Conservation (phyloP, 2,888 invertebrate genomes). For the Yponomeuta sedellus region DNA sequence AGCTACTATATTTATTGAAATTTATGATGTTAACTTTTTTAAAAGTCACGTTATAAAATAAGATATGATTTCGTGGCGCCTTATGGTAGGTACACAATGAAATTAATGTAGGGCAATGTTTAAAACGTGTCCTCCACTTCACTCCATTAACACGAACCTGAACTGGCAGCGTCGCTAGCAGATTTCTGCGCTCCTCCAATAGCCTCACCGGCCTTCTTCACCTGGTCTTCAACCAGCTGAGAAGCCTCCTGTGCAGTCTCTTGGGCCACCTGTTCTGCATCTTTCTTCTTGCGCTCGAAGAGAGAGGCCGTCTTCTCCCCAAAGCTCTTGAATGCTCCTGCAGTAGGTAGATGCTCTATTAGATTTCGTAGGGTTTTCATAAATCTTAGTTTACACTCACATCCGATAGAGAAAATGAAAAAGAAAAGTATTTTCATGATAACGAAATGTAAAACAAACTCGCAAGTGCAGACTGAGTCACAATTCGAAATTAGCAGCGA, state of each 20-base stretch:
- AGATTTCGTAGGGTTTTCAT: neutral
- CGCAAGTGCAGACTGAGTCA: too few species aligned
- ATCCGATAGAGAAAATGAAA: neutral
- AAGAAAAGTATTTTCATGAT: too few species aligned
- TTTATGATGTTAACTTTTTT: too few species aligned
- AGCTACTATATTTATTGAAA: too few species aligned
- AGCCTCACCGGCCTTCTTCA: slow-evolving; percentile 78
- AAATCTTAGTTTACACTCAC: neutral
- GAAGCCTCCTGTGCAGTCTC: slow-evolving; percentile 79
- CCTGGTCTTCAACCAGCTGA: slow-evolving; percentile 79
- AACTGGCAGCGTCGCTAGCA: slow-evolving; percentile 69
- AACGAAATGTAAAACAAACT: too few species aligned
- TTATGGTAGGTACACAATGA: too few species aligned
- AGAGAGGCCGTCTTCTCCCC: slow-evolving; percentile 83
- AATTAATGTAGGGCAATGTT: too few species aligned
- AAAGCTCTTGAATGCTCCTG: slow-evolving; percentile 83
- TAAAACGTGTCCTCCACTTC: too few species aligned
- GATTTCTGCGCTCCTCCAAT: slow-evolving; percentile 75
- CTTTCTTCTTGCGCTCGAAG: slow-evolving; percentile 84
- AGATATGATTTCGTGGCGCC: too few species aligned
- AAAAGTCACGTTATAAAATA: too few species aligned
- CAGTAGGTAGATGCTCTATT: slow-evolving; percentile 8
- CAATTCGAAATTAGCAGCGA: too few species aligned
- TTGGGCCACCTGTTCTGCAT: slow-evolving; percentile 78
- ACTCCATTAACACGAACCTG: slow-evolving; percentile 38